phyloP scores from a whole-genome alignment of 1,140 invertebrate genomes.

The Drosophila lacteicornis region DNA sequence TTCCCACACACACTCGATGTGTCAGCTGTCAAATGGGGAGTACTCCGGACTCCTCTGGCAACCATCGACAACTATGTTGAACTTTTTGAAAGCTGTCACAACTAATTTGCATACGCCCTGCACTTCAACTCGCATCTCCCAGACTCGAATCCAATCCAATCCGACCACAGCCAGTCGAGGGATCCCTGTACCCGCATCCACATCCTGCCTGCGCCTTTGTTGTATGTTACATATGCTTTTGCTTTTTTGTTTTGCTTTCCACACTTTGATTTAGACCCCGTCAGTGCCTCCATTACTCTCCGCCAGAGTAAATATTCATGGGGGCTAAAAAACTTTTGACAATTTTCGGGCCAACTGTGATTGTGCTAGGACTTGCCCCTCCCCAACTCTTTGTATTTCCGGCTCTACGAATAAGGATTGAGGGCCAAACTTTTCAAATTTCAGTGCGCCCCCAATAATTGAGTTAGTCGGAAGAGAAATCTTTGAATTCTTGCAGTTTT shows the following conservation, averaged over 20 bases:
- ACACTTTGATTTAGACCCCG: constrained; percentile 52
- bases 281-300: no score
- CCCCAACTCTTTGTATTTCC: constrained; percentile 4
- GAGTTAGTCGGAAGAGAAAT: constrained; percentile 18
- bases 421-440: constrained; percentile 34
- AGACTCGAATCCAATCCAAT: neutral
- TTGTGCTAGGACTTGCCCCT: constrained; percentile 7
- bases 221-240: constrained; percentile 24
- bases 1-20: constrained; percentile 2
- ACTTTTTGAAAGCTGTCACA: constrained; percentile 82
- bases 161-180: constrained; percentile 14
- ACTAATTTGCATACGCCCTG: constrained; percentile 74
- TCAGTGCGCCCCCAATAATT: constrained; percentile 34
- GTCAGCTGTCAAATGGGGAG: constrained; percentile 33
- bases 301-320: constrained; percentile 42
- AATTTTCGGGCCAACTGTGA: constrained; percentile 50
- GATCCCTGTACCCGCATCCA: constrained; percentile 23
- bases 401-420: neutral
- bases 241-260: constrained; percentile 44
- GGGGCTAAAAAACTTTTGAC: constrained; percentile 21
- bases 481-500: neutral
- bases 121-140: neutral
- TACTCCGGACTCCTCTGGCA: neutral
- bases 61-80: constrained; percentile 74
- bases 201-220: constrained; percentile 21